These are phyloP conservation scores for Xenus cinereus DNA, from an alignment of 2,113 vertebrate genomes.

Conservation along the genomic window DNA sequence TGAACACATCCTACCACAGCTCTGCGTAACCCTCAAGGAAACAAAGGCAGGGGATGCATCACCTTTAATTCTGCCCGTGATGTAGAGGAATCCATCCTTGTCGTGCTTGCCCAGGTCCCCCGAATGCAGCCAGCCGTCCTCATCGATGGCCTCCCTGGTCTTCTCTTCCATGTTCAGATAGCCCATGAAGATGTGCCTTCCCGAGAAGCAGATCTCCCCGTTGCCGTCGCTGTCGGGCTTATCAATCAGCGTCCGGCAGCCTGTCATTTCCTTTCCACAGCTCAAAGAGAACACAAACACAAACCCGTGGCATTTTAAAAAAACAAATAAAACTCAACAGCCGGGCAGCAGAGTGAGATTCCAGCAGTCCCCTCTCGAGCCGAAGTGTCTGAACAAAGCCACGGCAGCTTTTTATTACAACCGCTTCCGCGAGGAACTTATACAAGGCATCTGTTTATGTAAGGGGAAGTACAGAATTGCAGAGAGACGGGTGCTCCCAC, in stretches of 20 bases:
- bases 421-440: background rate
- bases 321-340: background rate
- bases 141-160: conserved; percentile 81
- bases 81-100: conserved; percentile 82
- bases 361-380: background rate
- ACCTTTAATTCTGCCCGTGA: conserved; percentile 96
- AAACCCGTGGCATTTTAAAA: background rate
- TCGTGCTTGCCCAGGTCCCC: conserved; percentile 89
- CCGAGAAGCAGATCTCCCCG: conserved; percentile 90
- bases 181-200: conserved; percentile 94
- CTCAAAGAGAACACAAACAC: conserved; percentile 49
- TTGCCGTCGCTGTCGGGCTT: conserved; percentile 73
- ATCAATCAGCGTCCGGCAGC: conserved; percentile 81
- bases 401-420: background rate
- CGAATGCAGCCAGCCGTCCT: conserved; percentile 89
- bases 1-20: accelerated
- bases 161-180: conserved; percentile 86
- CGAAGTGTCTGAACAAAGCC: background rate
- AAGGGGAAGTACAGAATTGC: background rate
- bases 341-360: background rate
- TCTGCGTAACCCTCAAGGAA: background rate
- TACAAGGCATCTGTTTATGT: background rate
- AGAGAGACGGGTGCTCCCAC: background rate
- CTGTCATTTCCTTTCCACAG: conserved; percentile 83
- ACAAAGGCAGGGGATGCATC: accelerated